A percentile compares a stretch with the other conserved stretches of the same genome.
phyloP scores from a whole-genome alignment of 2,888 invertebrate genomes.

The Dasysyrphus albostriatus region DNA sequence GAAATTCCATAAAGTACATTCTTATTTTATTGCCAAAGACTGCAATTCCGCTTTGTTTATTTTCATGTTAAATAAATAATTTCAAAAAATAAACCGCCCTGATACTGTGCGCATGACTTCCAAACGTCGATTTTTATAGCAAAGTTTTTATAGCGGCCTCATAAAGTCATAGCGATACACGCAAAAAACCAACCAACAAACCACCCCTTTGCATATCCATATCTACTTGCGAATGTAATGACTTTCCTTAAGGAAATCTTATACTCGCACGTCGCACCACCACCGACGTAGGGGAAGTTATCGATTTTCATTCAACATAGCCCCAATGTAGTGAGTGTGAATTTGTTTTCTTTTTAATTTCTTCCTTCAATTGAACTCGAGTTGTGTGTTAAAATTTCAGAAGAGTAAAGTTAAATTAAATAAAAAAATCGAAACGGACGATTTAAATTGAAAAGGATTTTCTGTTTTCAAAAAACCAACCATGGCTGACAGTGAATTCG shows the following conservation, averaged over 20 bases:
- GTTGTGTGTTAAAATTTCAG: conserved; percentile 21
- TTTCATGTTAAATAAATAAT: conserved; percentile 12
- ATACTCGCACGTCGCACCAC: conserved; percentile 42
- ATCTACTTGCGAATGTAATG: conserved; percentile 47
- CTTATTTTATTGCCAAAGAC: background rate
- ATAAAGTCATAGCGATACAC: conserved; percentile 24
- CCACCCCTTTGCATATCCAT: conserved; percentile 27
- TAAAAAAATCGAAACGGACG: conserved; percentile 22
- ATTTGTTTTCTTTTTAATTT: conserved; percentile 72
- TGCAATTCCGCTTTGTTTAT: conserved; percentile 2
- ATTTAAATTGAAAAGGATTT: conserved; percentile 8
- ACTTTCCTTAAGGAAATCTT: conserved; percentile 68
- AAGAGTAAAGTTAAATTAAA: background rate
- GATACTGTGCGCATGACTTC: conserved; percentile 44
- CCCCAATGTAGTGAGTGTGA: conserved; percentile 58
- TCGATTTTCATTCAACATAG: conserved; percentile 72
- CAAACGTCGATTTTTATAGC: conserved; percentile 50
- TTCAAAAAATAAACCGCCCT: conserved; percentile 39
- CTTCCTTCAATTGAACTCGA: conserved; percentile 31
- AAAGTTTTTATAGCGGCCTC: conserved; percentile 43
- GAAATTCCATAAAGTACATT: background rate
- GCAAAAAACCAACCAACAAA: conserved; percentile 44
- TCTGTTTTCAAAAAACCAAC: conserved; percentile 45
- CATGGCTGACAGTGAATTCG: conserved; percentile 97
- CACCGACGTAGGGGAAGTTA: conserved; percentile 62